phyloP scores from a whole-genome alignment of 2,888 invertebrate species.

The Mesodorylaimus sp. region DNA sequence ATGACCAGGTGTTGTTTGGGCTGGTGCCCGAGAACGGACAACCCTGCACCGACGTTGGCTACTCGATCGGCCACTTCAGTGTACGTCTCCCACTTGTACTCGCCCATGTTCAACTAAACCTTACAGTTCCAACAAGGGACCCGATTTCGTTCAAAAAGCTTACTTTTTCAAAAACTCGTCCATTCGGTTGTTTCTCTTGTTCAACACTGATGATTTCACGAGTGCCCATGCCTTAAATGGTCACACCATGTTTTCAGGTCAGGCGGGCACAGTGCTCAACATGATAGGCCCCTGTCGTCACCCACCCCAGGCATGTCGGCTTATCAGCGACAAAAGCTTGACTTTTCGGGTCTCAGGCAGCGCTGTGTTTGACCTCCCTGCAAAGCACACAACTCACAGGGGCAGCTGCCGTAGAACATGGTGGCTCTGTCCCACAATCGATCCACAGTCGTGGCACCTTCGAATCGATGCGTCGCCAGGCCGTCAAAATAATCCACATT shows the following conservation, averaged over 20 bases:
- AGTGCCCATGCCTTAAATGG: conserved; percentile 3
- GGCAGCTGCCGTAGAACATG: no score
- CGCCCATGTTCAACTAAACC: conserved; percentile 65
- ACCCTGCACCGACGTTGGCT: conserved; percentile 58
- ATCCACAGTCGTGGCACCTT: conserved; percentile 32
- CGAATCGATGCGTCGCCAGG: conserved; percentile 26
- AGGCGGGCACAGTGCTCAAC: no score
- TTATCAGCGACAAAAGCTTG: no score
- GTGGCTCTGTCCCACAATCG: conserved; percentile 33
- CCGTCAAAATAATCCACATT: conserved; percentile 18
- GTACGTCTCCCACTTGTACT: conserved; percentile 73
- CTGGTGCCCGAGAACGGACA: conserved; percentile 55
- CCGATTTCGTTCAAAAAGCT: conserved; percentile 14
- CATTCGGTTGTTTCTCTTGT: conserved; percentile 81
- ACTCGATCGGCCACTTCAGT: conserved; percentile 56
- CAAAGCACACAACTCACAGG: no score
- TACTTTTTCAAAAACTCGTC: conserved; percentile 83
- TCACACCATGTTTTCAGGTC: no score
- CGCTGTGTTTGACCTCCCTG: no score
- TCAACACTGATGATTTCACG: conserved; percentile 46
- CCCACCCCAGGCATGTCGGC: no score
- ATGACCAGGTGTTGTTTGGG: conserved; percentile 61
- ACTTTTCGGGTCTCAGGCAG: no score
- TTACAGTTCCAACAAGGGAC: not conserved
- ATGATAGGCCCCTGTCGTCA: no score